Conservation (phyloP, 2,113 vertebrate genomes). For the Saccopteryx bilineata region DNA sequence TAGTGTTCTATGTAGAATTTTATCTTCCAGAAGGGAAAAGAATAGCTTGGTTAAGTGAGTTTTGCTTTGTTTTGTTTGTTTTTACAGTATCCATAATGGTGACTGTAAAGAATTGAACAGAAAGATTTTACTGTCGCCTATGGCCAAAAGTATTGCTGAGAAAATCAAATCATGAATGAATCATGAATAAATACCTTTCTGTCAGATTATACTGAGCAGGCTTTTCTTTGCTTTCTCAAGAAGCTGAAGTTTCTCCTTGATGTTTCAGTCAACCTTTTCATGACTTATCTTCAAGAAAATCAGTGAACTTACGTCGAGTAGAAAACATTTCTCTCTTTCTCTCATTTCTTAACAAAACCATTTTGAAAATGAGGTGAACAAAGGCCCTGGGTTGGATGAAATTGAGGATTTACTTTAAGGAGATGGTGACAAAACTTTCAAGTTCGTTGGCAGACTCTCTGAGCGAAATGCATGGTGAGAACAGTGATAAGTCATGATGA, state of each 20-base stretch:
- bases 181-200: background rate
- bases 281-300: background rate
- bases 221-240: background rate
- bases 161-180: constrained; percentile 26
- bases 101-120: background rate
- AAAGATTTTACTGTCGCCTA: background rate
- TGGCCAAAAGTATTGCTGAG: background rate
- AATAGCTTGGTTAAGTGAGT: background rate
- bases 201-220: background rate
- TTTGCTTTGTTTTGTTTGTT: constrained; percentile 37
- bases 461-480: constrained; percentile 30
- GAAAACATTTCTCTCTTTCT: constrained; percentile 52
- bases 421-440: constrained; percentile 54
- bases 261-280: background rate
- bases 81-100: background rate
- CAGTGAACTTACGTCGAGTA: constrained; percentile 12
- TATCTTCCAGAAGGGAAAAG: background rate
- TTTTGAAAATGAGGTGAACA: constrained; percentile 39
- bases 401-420: constrained; percentile 37
- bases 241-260: background rate
- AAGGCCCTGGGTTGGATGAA: constrained; percentile 8
- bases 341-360: constrained; percentile 61
- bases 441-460: constrained; percentile 32
- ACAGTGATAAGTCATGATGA: constrained; percentile 61
- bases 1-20: background rate